phyloP scores from a whole-genome alignment of 2,888 invertebrate species.

The Cataglyphis livida region DNA sequence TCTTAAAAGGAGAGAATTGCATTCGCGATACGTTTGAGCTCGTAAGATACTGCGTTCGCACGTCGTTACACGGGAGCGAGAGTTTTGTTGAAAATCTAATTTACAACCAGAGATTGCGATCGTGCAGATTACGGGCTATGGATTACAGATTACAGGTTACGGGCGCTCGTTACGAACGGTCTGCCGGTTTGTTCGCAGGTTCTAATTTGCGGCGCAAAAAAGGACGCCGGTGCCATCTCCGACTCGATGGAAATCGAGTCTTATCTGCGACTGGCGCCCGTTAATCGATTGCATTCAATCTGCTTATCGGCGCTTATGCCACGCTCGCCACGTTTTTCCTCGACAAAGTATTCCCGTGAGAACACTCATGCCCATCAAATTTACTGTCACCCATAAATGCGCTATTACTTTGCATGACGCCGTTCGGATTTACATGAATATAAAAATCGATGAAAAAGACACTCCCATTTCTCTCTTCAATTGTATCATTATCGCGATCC shows the following conservation, averaged over 20 bases:
- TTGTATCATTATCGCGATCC: slow-evolving; percentile 29
- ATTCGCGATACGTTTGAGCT: slow-evolving; percentile 38
- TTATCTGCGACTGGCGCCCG: slow-evolving; percentile 39
- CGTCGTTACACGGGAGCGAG: slow-evolving; percentile 52
- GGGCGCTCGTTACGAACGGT: slow-evolving; percentile 45
- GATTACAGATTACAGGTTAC: slow-evolving; percentile 56
- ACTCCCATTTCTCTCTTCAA: slow-evolving; percentile 32
- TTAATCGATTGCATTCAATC: slow-evolving; percentile 70
- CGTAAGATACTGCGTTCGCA: slow-evolving; percentile 28
- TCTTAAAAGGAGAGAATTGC: slow-evolving; percentile 45
- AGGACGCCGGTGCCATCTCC: slow-evolving; percentile 45
- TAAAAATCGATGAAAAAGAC: slow-evolving; percentile 60
- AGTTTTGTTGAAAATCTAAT: slow-evolving; percentile 56
- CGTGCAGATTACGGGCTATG: slow-evolving; percentile 54
- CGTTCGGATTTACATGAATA: slow-evolving; percentile 65
- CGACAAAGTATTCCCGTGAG: slow-evolving; percentile 75
- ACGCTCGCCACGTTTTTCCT: slow-evolving; percentile 56
- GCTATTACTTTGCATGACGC: slow-evolving; percentile 73
- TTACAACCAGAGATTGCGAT: slow-evolving; percentile 53
- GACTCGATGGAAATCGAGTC: slow-evolving; percentile 38
- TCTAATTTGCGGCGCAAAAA: slow-evolving; percentile 52
- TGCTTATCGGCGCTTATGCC: slow-evolving; percentile 61
- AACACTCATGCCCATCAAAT: slow-evolving; percentile 69
- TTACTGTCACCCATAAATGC: slow-evolving; percentile 56
- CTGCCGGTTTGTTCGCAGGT: slow-evolving; percentile 45